Evolutionary conservation across 2,113 vertebrate species (phyloP).

Genomic region (Xiphias gladius): DNA sequence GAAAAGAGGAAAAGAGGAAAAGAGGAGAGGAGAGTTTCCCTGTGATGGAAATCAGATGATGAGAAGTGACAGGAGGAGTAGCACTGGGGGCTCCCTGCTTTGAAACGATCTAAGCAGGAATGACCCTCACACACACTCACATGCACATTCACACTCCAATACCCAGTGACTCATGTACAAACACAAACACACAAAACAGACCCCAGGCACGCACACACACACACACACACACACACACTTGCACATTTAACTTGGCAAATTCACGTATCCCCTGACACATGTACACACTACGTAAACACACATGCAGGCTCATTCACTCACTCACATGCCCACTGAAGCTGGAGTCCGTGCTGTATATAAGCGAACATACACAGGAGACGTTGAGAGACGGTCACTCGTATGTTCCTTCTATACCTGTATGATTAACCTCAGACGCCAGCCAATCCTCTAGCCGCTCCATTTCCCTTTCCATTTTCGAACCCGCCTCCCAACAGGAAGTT

Average conservation of each 20-base stretch:
- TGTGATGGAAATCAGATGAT: conserved; percentile 49
- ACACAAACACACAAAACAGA: neutral
- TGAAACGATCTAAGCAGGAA: conserved; percentile 39
- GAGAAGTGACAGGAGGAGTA: conserved; percentile 67
- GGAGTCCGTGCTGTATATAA: neutral
- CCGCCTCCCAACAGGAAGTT: neutral
- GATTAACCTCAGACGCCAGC: too few species aligned
- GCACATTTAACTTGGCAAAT: neutral
- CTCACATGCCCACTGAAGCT: neutral
- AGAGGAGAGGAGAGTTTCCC: conserved; percentile 16
- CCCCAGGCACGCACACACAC: neutral
- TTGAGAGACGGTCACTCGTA: neutral
- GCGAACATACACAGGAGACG: neutral
- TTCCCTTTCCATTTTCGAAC: too few species aligned
- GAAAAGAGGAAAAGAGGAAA: neutral
- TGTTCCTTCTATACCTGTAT: too few species aligned
- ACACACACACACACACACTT: neutral
- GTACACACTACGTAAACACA: neutral
- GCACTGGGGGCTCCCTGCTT: conserved; percentile 63
- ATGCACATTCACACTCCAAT: conserved; percentile 7
- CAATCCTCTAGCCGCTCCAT: too few species aligned
- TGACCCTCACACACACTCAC: conserved; percentile 32
- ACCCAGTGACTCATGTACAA: conserved; percentile 43
- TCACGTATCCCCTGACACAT: neutral
- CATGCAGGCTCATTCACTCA: neutral